Base-by-base conservation (phyloP, 2,113 vertebrate genomes). In the Chiloscyllium plagiosum region DNA sequence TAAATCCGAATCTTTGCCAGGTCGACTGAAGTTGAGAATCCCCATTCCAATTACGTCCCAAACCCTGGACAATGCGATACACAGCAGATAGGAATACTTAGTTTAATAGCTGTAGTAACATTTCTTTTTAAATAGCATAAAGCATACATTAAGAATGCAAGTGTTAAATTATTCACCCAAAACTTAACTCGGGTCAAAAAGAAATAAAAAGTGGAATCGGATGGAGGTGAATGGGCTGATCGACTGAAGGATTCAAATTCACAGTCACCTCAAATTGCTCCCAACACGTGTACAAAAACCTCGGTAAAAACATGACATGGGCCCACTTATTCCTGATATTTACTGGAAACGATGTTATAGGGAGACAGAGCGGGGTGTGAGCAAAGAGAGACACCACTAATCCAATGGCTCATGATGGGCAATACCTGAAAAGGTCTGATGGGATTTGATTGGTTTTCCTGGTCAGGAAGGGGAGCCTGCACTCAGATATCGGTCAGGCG, bases 81-180 rank as follows among this genome's bases (percentile, higher is more conserved):
- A 66, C 65, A n/a, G 37, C 89, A 93, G n/a, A 66, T 93, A 93
- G 89, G 89, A 93, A 93, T 93, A 93, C 66, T 93, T 37, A 37
- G 89, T 93, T 95, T 95, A 95, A 95, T 95, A 95, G 94, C 94
- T 52, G 94, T 93, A 65, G 65, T 93, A 95, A 70, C 47, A 52
- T 72, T 95, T 95, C 50, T 95, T 95, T 95, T 95, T 95, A 95
- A 95, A 95, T 95, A 95, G 94, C 94, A 95, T 72, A 95, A 95
- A 95, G 94, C 94, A 95, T 95, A 95, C 94, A 95, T 95, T 95
- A 95, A 95, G 94, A 95, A 72, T 95, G 94, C 68, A 95, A 95
- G 94, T 95, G 72, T 95, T 95, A 95, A 95, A 95, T 95, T 95
- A 95, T 95, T 95, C 94, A 72, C 69, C 94, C 89, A n/a, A 70